phyloP scores from a whole-genome alignment of 2,113 vertebrate genomes.

The Corythoichthys intestinalis region DNA sequence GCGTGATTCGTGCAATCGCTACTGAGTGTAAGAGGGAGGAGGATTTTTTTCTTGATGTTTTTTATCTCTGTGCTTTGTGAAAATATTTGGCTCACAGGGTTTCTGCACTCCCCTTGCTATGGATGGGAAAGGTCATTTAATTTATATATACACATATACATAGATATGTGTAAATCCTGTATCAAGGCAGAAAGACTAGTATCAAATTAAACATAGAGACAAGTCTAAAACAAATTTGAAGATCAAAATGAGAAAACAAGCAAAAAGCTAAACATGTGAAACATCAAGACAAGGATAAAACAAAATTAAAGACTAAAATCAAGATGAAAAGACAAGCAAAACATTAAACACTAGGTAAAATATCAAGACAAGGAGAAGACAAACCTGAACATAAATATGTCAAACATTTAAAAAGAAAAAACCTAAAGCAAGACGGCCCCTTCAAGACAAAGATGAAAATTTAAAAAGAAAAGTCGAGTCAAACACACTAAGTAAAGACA shows the following conservation, averaged over 20 bases:
- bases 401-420: no score
- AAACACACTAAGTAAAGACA: background rate
- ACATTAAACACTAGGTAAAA: no score
- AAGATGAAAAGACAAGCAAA: background rate
- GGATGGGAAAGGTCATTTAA: constrained; percentile 22
- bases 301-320: background rate
- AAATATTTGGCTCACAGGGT: constrained; percentile 59
- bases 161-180: background rate
- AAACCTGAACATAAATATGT: background rate
- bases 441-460: background rate
- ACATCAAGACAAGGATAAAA: no score
- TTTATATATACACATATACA: background rate
- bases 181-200: background rate
- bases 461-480: background rate
- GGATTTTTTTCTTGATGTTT: constrained; percentile 26
- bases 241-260: no score
- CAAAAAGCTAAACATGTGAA: no score
- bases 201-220: no score
- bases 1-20: constrained; percentile 59
- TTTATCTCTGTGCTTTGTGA: constrained; percentile 44
- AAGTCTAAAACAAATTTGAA: no score
- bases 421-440: no score
- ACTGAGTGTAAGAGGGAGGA: constrained; percentile 32
- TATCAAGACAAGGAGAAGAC: background rate
- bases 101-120: constrained; percentile 17